Evolutionary conservation across 2,797 vertebrate species (phyloP), one percentile per base, ranked within the genome.

Genomic region (Lutjanus campechanus): DNA sequence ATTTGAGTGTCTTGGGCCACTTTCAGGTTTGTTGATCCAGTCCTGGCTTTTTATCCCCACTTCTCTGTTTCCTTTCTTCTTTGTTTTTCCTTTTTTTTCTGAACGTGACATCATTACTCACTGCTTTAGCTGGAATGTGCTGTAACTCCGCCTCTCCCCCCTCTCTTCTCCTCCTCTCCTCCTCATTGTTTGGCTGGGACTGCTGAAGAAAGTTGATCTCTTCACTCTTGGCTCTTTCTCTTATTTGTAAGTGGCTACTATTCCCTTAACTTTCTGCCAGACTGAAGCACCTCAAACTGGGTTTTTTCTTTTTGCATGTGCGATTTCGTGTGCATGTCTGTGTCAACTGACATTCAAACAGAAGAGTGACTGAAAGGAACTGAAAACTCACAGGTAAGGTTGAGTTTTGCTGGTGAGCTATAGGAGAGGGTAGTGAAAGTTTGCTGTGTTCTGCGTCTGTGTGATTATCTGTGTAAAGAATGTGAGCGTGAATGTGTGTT

Each of bases 21-120:
- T 69, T 76, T 63, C 20, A 84, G 56, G 63, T 73, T 74, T 79
- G 41, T 79, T 76, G 40, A 64, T 77, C 36, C 64, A 73, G 47
- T 61, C 65, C 29, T 70, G 40, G 0, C 62, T 80, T 76, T 78
- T 75, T 47, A 54, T 46, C 67, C 43, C 36, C 19, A 62, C 29
- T 59, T 65, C 72, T 76, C 51, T 11, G 25, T 66, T 79, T 69
- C 25, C 56, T 72, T 46, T 73, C 79, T 56, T 79, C 79, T 77
- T 81, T 86, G 64, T 83, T 89, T 86, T 85, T 79, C 43, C 44
- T 69, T 75, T 84, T 84, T 85, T 88, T 68, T 63, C 71, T 77
- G 53, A 69, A 77, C 78, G 90, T 95, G 93, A 95, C 94, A 93
- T 93, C 93, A 95, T 81, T 88, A 84, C 91, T 90, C 88, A 69